Base-by-base conservation (phyloP, 2,888 invertebrate genomes). In the Agrotis puta region DNA sequence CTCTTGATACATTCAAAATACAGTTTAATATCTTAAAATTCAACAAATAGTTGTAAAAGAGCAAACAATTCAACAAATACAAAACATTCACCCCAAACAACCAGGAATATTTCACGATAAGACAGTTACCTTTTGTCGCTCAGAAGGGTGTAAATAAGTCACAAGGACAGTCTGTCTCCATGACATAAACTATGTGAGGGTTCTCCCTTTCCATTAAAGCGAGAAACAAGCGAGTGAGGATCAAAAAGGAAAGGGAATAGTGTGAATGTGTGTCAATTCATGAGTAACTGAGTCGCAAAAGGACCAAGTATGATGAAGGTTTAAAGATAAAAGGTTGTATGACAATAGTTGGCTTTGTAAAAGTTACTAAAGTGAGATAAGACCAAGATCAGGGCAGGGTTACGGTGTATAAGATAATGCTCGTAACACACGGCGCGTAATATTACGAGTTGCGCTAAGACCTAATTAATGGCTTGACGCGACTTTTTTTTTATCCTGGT, bases 321-420 rank as follows among this genome's bases (percentile, higher is more conserved):
- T 50, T 24, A 27, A 24, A 69, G 48, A 61, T 22, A 58, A 22
- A n/a, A 18, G 43, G 20, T 24, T 43, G 57, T 59, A 59, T 50
- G 50, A 56, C 51, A 20, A 39, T 51, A 70, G 53, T 54, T 48
- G 43, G 24, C 20, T 70, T 77, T 71, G 61, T 56, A 14, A 51
- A 9, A 14, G 24, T 62, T 18, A 47, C 16, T 64, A 39, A 18
- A 27, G 61, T 27, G 61, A 45, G 24, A 20, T 48, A 48, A 62
- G 18, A 43, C 22, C 43, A 24, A 27, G 39, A n/a, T 24, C 11
- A 22, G 1, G 16, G 13, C 39, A 58, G 48, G 58, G 53, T 65
- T 45, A 4, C 2, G 0, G 2, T 57, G 33, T 24, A 24, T 64
- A n/a, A n/a, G n/a, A n/a, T n/a, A n/a, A n/a, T n/a, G n/a, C n/a